These are phyloP conservation scores for Phalloptychus januarius DNA, from an alignment of 2,797 vertebrate species.

Conservation along the genomic window DNA sequence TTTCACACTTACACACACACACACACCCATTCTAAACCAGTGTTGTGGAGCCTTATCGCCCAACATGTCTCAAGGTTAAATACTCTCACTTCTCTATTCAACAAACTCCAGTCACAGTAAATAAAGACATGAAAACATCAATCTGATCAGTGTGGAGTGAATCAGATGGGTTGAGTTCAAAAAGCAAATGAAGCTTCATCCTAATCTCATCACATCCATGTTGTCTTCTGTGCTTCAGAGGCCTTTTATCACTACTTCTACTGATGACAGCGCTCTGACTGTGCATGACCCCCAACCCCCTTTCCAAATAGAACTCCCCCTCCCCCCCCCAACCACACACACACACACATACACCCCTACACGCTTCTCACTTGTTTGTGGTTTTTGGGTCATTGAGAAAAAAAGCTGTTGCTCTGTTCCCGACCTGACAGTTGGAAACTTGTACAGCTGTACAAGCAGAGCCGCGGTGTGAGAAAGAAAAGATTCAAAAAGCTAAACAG, in stretches of 20 bases:
- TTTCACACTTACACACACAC: no score
- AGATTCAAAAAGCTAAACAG: constrained; percentile 10
- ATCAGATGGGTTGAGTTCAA: constrained; percentile 30
- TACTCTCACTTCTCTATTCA: not conserved
- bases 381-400: constrained; percentile 33
- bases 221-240: constrained; percentile 4
- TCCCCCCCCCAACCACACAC: not conserved
- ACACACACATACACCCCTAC: no score
- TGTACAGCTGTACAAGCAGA: constrained; percentile 69
- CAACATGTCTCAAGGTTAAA: not conserved
- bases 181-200: constrained; percentile 44
- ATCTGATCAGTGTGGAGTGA: constrained; percentile 27
- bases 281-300: not conserved
- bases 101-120: not conserved
- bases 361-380: not conserved
- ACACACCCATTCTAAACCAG: not conserved
- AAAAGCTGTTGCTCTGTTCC: not conserved
- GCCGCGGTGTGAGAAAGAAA: constrained; percentile 18
- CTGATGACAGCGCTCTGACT: constrained; percentile 16
- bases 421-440: constrained; percentile 31
- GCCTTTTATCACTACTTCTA: constrained; percentile 8
- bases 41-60: not conserved
- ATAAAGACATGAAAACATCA: constrained; percentile 4
- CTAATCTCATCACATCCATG: constrained; percentile 49
- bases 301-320: not conserved